phyloP scores from a whole-genome alignment of 2,888 invertebrate genomes.

The Heliconius ismenius region DNA sequence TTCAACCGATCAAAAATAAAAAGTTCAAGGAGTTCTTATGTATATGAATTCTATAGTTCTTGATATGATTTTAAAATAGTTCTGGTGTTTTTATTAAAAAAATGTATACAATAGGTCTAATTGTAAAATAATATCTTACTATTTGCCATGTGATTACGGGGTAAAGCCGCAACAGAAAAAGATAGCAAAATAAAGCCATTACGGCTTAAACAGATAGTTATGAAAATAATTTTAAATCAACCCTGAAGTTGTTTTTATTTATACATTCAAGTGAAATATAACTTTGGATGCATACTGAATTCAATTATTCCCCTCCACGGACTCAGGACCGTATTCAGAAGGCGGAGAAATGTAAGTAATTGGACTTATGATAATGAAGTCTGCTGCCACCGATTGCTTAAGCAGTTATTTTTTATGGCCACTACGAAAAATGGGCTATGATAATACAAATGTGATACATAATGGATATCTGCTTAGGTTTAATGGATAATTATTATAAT shows the following conservation, averaged over 20 bases:
- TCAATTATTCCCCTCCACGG: slow-evolving; percentile 43
- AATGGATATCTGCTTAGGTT: slow-evolving; percentile 5
- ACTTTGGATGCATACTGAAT: slow-evolving; percentile 41
- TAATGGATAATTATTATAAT: neutral
- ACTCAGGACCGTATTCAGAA: slow-evolving; percentile 39
- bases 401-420: slow-evolving; percentile 52
- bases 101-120: no score
- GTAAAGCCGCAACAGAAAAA: no score
- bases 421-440: slow-evolving; percentile 50
- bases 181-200: neutral
- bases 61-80: no score
- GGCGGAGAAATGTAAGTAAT: slow-evolving; percentile 53
- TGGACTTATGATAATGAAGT: slow-evolving; percentile 56
- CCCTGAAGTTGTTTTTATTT: slow-evolving; percentile 31
- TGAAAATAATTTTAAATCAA: slow-evolving; percentile 11
- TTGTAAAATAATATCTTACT: no score
- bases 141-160: no score
- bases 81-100: no score
- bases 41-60: no score
- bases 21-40: no score
- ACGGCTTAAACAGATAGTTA: neutral
- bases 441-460: slow-evolving; percentile 42
- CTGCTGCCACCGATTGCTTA: slow-evolving; percentile 44
- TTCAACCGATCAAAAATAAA: no score
- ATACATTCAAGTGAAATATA: slow-evolving; percentile 38